Percentiles rank a stretch among this genome's conserved stretches.
Conservation (phyloP, 2,113 vertebrate genomes). For the Candoia aspera region DNA sequence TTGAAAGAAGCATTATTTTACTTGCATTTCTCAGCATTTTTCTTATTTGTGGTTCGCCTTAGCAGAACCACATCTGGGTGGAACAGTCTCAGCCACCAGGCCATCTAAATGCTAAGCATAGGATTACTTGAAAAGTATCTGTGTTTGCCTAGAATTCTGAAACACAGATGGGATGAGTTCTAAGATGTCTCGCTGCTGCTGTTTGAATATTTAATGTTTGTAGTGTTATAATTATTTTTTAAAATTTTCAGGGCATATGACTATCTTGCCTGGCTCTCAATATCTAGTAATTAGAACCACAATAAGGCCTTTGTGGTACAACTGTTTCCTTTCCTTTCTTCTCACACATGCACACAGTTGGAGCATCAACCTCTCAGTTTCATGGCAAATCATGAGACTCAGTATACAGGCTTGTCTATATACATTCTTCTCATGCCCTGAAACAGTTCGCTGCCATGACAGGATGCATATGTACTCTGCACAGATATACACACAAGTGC, state of each 20-base stretch:
- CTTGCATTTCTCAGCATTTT: not conserved
- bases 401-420: not conserved
- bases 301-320: not conserved
- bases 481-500: not conserved
- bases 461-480: not conserved
- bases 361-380: not conserved
- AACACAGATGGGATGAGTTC: not conserved
- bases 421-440: not conserved
- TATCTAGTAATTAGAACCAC: not conserved
- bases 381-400: not conserved
- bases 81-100: not conserved
- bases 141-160: not conserved
- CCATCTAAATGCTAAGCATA: not conserved
- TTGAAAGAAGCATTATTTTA: not conserved
- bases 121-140: not conserved
- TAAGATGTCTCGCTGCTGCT: not conserved
- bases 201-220: not conserved
- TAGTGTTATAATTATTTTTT: not conserved
- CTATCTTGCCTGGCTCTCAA: not conserved
- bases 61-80: not conserved
- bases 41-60: not conserved
- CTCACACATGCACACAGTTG: not conserved
- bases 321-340: not conserved
- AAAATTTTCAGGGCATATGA: too few relatives aligned
- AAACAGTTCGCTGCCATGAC: not conserved